Percentiles rank a stretch among this genome's conserved stretches.
Evolutionary conservation across 1,140 invertebrate species (phyloP).

Genomic region (Orchestia grillus): DNA sequence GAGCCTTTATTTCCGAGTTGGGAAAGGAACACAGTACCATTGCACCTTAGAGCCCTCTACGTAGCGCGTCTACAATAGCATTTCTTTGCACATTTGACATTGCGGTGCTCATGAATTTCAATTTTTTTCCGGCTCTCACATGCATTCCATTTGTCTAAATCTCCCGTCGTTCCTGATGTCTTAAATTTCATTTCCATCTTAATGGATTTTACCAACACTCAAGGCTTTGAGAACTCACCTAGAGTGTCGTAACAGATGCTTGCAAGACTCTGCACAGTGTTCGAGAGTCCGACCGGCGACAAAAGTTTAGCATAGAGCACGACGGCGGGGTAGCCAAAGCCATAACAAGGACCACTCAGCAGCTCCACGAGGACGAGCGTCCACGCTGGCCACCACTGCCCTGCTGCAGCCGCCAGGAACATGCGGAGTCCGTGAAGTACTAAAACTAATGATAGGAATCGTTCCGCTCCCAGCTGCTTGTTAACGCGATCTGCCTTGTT

Average conservation of each 20-base stretch:
- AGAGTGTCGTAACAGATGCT: slow-evolving; percentile 85
- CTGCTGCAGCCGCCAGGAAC: not conserved
- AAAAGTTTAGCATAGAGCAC: slow-evolving; percentile 82
- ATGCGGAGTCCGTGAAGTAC: not conserved
- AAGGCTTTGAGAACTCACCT: slow-evolving; percentile 72
- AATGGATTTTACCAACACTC: no score
- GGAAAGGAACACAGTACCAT: no score
- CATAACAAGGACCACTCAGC: slow-evolving; percentile 80
- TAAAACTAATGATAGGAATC: not conserved
- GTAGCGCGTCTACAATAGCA: no score
- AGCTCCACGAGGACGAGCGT: slow-evolving; percentile 58
- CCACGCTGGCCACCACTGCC: slow-evolving; percentile 53
- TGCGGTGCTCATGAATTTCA: no score
- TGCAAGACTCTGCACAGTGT: slow-evolving; percentile 83
- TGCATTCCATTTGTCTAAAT: not conserved
- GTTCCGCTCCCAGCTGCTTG: slow-evolving; percentile 14
- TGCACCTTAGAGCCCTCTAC: no score
- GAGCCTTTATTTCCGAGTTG: no score
- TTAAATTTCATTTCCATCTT: not conserved
- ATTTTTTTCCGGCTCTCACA: not conserved
- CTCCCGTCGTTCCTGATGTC: not conserved
- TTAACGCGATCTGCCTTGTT: slow-evolving; percentile 53
- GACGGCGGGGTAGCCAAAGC: slow-evolving; percentile 82
- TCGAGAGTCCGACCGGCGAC: slow-evolving; percentile 79
- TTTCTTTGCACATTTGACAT: no score